Percentiles rank a stretch among this genome's conserved stretches.
These are phyloP conservation scores for Champsocephalus esox DNA, from an alignment of 2,797 vertebrate genomes.

Conservation along the genomic window DNA sequence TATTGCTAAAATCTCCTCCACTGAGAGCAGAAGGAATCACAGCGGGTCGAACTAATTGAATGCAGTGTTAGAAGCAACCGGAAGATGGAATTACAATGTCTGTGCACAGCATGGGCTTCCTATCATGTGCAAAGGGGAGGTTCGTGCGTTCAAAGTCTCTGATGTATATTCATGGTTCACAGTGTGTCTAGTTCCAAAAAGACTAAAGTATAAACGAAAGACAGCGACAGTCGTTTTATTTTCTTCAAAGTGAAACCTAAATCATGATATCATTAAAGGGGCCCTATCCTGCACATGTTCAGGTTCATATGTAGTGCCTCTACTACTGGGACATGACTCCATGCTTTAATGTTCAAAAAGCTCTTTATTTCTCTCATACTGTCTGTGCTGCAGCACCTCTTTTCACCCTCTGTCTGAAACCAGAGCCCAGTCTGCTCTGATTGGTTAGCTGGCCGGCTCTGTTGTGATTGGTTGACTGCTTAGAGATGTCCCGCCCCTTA, in stretches of 20 bases:
- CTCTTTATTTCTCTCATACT: too few species aligned
- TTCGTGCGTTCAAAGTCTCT: slow-evolving; percentile 7
- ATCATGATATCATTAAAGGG: background rate
- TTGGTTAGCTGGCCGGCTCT: too few species aligned
- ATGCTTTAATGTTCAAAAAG: too few species aligned
- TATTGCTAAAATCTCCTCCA: slow-evolving; percentile 7
- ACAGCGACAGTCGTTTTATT: background rate
- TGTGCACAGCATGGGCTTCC: slow-evolving; percentile 29
- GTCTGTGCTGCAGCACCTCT: too few species aligned
- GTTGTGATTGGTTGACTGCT: too few species aligned
- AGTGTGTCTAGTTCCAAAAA: background rate
- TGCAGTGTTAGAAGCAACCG: slow-evolving; percentile 19
- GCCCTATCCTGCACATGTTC: background rate
- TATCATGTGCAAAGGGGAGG: background rate
- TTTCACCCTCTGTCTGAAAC: too few species aligned
- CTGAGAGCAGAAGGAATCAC: slow-evolving; percentile 17
- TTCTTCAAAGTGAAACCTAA: background rate
- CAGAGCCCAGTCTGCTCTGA: too few species aligned
- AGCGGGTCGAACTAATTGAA: slow-evolving; percentile 34
- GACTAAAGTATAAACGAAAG: background rate
- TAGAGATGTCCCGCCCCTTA: too few species aligned
- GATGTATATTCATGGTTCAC: background rate
- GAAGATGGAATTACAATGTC: slow-evolving; percentile 27
- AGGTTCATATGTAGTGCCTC: too few species aligned
- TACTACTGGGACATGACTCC: too few species aligned